Evolutionary conservation across 2,797 vertebrate genomes (phyloP).

Genomic region (Xerus rutilus): DNA sequence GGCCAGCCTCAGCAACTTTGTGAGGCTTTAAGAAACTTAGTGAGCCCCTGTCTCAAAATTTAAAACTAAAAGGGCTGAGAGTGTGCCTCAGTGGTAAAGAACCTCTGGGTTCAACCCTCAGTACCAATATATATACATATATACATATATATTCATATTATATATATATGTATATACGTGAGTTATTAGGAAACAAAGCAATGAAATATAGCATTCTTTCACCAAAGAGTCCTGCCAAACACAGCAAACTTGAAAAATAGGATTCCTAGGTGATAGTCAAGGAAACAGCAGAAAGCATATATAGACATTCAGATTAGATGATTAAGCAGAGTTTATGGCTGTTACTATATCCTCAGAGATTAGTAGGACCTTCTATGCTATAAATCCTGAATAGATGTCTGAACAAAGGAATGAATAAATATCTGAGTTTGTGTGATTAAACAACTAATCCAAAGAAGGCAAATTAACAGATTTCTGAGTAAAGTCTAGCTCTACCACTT

Average conservation of each 20-base stretch:
- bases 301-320: slow-evolving; percentile 3
- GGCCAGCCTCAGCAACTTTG: too few relatives aligned
- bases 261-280: slow-evolving; percentile 10
- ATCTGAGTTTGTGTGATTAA: not conserved
- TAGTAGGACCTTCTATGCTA: not conserved
- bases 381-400: slow-evolving; percentile 12
- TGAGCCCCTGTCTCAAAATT: too few relatives aligned
- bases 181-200: slow-evolving; percentile 4
- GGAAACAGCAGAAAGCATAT: not conserved
- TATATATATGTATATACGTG: not conserved
- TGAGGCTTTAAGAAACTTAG: too few relatives aligned
- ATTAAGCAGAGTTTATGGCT: not conserved
- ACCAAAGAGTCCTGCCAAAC: slow-evolving; percentile 30
- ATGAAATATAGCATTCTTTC: slow-evolving; percentile 10
- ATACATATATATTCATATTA: not conserved
- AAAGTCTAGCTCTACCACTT: not conserved
- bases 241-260: slow-evolving; percentile 42
- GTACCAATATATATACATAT: too few relatives aligned
- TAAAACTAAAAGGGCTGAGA: too few relatives aligned
- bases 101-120: too few relatives aligned
- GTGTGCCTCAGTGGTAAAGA: too few relatives aligned
- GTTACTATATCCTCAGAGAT: not conserved
- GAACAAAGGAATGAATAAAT: not conserved
- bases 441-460: not conserved
- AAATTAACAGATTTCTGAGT: slow-evolving; percentile 19